Percentiles rank a stretch among this genome's conserved stretches.
These are phyloP conservation scores for Hepsetus odoe DNA, from an alignment of 2,113 vertebrate species.

Conservation along the genomic window DNA sequence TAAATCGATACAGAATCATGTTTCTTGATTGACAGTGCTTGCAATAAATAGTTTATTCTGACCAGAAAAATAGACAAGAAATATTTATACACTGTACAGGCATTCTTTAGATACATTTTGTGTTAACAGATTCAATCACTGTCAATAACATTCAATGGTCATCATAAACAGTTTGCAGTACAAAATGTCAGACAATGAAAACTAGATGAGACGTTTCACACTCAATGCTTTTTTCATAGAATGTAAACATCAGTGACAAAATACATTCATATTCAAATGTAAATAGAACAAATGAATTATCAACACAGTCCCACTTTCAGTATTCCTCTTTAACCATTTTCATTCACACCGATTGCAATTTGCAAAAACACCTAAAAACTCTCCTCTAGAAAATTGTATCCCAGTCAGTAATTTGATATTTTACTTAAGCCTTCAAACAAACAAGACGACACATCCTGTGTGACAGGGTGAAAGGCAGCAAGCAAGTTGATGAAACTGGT, in stretches of 20 bases:
- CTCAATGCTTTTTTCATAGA: conserved; percentile 58
- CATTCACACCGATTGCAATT: conserved; percentile 18
- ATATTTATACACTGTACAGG: conserved; percentile 58
- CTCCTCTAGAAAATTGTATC: conserved; percentile 35
- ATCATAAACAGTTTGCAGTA: conserved; percentile 45
- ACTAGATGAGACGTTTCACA: conserved; percentile 56
- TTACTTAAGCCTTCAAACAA: conserved; percentile 21
- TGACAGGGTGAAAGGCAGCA: conserved; percentile 26
- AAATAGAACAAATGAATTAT: conserved; percentile 20
- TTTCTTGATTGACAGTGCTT: conserved; percentile 23
- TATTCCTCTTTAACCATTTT: not conserved
- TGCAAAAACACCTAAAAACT: conserved; percentile 20
- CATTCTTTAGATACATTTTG: conserved; percentile 42
- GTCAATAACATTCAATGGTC: conserved; percentile 55
- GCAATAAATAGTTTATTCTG: conserved; percentile 77
- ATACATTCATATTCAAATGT: conserved; percentile 50
- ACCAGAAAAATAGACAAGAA: conserved; percentile 73
- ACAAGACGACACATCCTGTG: not conserved
- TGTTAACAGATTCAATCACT: conserved; percentile 31
- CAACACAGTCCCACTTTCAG: conserved; percentile 18
- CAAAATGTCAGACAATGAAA: conserved; percentile 55
- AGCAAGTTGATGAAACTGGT: conserved; percentile 22
- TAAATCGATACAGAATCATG: too few relatives aligned
- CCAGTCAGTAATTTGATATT: not conserved
- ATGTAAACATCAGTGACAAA: conserved; percentile 58